Evolutionary conservation across 2,797 vertebrate genomes (phyloP).

Genomic region (Geotria australis): DNA sequence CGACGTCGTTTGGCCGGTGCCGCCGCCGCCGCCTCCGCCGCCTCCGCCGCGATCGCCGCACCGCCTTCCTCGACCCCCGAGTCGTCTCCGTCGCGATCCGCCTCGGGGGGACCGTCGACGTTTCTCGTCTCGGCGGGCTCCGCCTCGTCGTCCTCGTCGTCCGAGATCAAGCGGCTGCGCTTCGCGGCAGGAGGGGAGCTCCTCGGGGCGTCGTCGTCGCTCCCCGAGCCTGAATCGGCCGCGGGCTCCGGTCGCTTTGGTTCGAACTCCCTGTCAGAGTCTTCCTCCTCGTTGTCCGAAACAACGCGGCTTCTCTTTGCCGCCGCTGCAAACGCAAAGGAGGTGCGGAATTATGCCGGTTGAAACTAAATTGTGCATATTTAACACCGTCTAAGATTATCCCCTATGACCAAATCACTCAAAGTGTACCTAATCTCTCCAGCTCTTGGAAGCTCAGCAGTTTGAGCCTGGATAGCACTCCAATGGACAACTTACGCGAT

Average conservation of each 20-base stretch:
- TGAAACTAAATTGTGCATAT: too few relatives aligned
- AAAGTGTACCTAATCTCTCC: too few relatives aligned
- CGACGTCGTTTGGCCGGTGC: too few relatives aligned
- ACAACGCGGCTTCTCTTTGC: constrained; percentile 40
- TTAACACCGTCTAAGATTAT: too few relatives aligned
- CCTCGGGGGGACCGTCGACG: too few relatives aligned
- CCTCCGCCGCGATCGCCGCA: too few relatives aligned
- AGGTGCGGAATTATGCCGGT: not conserved
- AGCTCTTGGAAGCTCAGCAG: too few relatives aligned
- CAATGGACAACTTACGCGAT: constrained; percentile 21
- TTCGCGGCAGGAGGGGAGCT: not conserved
- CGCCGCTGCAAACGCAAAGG: constrained; percentile 5
- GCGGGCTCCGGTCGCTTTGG: not conserved
- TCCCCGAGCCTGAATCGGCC: not conserved
- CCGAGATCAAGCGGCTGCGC: not conserved
- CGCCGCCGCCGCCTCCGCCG: too few relatives aligned
- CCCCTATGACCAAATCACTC: too few relatives aligned
- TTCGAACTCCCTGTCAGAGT: not conserved
- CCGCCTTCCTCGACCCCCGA: too few relatives aligned
- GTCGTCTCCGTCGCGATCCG: not conserved
- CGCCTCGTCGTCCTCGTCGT: not conserved
- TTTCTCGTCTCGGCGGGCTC: not conserved
- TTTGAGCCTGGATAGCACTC: too few relatives aligned
- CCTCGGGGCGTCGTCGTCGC: not conserved
- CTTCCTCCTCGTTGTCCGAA: constrained; percentile 16